These are phyloP conservation scores for Lordiphosa clarofinis DNA, from an alignment of 1,140 invertebrate genomes.

Conservation along the genomic window DNA sequence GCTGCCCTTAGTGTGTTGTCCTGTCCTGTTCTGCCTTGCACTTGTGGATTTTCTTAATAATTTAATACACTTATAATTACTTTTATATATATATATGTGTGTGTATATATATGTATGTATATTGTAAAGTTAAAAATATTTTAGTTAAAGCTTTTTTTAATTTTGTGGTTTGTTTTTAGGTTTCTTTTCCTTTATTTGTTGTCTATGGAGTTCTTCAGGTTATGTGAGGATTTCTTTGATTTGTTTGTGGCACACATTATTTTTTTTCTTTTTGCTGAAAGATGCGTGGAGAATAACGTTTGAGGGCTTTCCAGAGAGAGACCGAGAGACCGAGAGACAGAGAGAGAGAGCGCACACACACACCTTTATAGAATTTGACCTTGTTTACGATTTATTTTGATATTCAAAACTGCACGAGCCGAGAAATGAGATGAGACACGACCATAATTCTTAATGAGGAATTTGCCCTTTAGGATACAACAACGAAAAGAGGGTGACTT, in stretches of 20 bases:
- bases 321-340: constrained; percentile 1
- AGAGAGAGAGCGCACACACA: constrained; percentile 28
- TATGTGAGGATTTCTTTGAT: constrained; percentile 72
- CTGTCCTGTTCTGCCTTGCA: constrained; percentile 40
- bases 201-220: constrained; percentile 70
- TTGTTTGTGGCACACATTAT: constrained; percentile 74
- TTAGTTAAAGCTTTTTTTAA: constrained; percentile 66
- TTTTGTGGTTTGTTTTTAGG: constrained; percentile 23
- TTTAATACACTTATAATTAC: constrained; percentile 55
- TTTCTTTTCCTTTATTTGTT: constrained; percentile 33
- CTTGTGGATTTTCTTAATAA: constrained; percentile 62
- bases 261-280: constrained; percentile 52
- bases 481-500: constrained; percentile 32
- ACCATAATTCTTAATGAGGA: constrained; percentile 37
- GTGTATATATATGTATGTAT: constrained; percentile 31
- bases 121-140: constrained; percentile 76
- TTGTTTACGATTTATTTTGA: constrained; percentile 78
- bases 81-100: constrained; percentile 27
- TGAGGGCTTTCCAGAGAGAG: constrained; percentile 44
- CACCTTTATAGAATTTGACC: constrained; percentile 63
- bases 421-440: constrained; percentile 31
- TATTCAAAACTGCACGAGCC: constrained; percentile 72
- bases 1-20: constrained; percentile 24
- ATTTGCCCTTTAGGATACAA: constrained; percentile 32
- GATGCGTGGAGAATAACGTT: constrained; percentile 37